Conservation (phyloP, 2,113 vertebrate species). For the Pterocles orientalis region DNA sequence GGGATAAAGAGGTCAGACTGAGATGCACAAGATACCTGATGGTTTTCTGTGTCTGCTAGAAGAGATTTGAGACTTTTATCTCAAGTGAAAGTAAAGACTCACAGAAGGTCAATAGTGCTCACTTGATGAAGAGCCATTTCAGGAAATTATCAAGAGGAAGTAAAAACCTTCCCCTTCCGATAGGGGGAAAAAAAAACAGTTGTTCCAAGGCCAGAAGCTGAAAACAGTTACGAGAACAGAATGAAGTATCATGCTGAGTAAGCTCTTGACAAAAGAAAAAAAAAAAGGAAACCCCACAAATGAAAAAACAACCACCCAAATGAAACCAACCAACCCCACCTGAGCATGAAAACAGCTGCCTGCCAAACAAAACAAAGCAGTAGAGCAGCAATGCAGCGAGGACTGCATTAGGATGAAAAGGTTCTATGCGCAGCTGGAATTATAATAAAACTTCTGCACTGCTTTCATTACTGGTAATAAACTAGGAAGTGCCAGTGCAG, state of each 20-base stretch:
- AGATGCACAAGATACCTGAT: too few relatives aligned
- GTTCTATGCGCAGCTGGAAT: not conserved
- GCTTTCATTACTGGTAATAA: not conserved
- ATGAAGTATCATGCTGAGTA: not conserved
- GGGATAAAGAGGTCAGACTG: not conserved
- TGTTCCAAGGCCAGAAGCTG: not conserved
- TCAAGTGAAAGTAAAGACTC: not conserved
- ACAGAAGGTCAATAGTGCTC: not conserved
- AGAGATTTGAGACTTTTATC: not conserved
- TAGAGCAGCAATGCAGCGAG: fast-evolving
- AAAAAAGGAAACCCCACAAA: not conserved
- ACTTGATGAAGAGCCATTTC: not conserved
- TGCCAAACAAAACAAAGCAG: not conserved
- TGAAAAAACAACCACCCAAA: not conserved
- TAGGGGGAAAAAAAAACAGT: not conserved
- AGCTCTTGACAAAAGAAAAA: not conserved
- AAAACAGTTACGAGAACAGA: not conserved
- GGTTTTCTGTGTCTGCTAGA: not conserved
- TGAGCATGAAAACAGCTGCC: not conserved
- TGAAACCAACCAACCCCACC: not conserved
- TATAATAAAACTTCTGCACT: not conserved
- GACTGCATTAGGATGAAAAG: not conserved
- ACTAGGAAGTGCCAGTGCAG: not conserved
- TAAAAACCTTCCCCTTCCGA: not conserved
- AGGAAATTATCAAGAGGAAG: not conserved